Conservation (phyloP, 2,113 vertebrate species). For the Coptodon bakossiorum region DNA sequence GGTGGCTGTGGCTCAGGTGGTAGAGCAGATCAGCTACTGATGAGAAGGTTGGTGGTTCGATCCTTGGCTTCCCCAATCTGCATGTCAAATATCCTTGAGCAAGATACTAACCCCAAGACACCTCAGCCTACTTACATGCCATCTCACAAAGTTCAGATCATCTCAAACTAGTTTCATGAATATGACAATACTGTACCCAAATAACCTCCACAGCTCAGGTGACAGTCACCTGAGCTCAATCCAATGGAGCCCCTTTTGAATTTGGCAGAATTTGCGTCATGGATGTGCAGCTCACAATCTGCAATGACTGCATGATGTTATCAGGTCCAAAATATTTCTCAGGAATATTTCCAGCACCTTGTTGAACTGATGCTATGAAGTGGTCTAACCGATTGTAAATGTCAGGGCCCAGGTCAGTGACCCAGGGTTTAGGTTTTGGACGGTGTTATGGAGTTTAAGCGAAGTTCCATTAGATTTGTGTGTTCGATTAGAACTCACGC, state of each 20-base stretch:
- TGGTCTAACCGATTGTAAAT: no score
- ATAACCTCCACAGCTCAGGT: not conserved
- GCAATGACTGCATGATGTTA: not conserved
- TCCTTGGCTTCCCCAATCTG: not conserved
- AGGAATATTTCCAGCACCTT: not conserved
- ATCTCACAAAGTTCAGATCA: not conserved
- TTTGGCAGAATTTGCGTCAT: not conserved
- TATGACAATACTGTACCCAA: not conserved
- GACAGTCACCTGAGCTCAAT: not conserved
- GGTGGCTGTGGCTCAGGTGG: not conserved
- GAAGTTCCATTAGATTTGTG: no score
- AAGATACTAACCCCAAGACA: not conserved
- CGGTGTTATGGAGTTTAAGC: no score
- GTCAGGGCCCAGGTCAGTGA: no score
- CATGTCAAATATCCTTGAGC: not conserved
- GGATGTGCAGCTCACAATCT: not conserved
- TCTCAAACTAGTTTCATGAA: not conserved
- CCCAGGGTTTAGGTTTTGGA: no score
- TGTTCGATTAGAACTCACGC: no score
- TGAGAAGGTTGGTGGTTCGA: not conserved
- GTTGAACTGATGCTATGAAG: no score
- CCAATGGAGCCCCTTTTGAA: not conserved
- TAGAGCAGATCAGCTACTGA: not conserved
- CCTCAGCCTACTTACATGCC: not conserved
- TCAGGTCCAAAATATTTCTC: not conserved